A percentile compares a stretch with the other conserved stretches of the same genome.
Conservation (phyloP, 1,140 invertebrate species). For the Lamellibrachia luymesi region DNA sequence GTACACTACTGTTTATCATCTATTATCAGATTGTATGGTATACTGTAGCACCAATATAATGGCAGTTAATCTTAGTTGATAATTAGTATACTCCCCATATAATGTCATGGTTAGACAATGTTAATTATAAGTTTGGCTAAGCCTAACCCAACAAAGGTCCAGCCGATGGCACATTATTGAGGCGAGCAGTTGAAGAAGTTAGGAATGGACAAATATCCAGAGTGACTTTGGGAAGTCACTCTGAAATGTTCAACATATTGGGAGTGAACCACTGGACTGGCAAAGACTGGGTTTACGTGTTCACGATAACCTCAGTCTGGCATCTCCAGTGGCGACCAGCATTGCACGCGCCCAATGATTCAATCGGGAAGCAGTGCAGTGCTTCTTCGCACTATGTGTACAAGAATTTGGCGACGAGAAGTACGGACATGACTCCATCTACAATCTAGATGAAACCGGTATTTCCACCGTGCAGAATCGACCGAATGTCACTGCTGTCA, state of each 20-base stretch:
- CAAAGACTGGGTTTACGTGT: constrained; percentile 18
- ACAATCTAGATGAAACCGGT: constrained; percentile 34
- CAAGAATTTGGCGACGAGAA: neutral
- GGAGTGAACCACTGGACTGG: neutral
- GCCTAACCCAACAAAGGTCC: too few species aligned
- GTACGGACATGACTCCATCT: constrained; percentile 8
- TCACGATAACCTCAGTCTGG: neutral
- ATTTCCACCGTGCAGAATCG: constrained; percentile 55
- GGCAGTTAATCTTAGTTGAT: too few species aligned
- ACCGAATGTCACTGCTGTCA: constrained; percentile 50
- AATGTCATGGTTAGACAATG: too few species aligned
- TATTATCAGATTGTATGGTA: too few species aligned
- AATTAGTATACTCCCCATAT: too few species aligned
- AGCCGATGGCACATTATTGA: too few species aligned
- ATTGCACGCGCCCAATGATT: constrained; percentile 13
- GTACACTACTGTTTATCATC: too few species aligned
- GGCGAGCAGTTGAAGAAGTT: too few species aligned
- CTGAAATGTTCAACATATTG: neutral
- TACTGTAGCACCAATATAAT: too few species aligned
- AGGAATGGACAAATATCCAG: too few species aligned
- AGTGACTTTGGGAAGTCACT: constrained; percentile 6
- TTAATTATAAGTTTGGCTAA: too few species aligned
- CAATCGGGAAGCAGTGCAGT: neutral
- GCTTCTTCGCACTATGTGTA: constrained; percentile 2
- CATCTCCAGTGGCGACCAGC: constrained; percentile 15